A percentile compares a stretch with the other conserved stretches of the same genome.
phyloP scores from a whole-genome alignment of 2,113 vertebrate genomes.

The Cyprinus carpio region DNA sequence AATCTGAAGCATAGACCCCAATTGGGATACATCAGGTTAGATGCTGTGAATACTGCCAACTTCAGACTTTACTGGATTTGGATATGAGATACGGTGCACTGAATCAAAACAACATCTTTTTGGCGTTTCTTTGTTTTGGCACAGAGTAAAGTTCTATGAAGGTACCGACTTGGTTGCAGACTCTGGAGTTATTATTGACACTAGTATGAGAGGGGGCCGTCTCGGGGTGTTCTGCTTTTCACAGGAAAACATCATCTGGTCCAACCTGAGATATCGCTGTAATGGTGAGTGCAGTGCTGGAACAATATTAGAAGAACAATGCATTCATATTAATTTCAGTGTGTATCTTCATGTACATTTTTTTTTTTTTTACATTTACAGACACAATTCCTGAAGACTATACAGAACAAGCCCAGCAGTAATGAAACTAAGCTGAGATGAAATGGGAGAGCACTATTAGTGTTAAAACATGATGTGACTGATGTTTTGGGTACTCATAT shows the following conservation, averaged over 20 bases:
- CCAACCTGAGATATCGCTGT: conserved; percentile 97
- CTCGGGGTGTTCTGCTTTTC: conserved; percentile 99
- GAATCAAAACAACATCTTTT: neutral
- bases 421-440: conserved; percentile 3
- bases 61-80: neutral
- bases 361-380: conserved; percentile 64
- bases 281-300: conserved; percentile 81
- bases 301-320: neutral
- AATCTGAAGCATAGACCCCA: conserved; percentile 96
- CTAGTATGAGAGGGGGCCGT: conserved; percentile 95
- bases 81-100: too few relatives aligned
- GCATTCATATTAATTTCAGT: neutral
- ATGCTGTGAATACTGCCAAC: neutral
- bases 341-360: conserved; percentile 30
- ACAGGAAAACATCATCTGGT: conserved; percentile 99
- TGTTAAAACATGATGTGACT: neutral
- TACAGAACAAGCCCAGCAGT: conserved; percentile 74
- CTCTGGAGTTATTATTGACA: conserved; percentile 90
- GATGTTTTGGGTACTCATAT: neutral
- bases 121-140: neutral
- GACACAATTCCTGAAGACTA: conserved; percentile 94
- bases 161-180: conserved; percentile 93
- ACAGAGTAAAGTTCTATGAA: conserved; percentile 92
- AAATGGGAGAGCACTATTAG: neutral
- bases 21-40: conserved; percentile 93